Conservation (phyloP, 2,113 vertebrate species). For the Hassar affinis region DNA sequence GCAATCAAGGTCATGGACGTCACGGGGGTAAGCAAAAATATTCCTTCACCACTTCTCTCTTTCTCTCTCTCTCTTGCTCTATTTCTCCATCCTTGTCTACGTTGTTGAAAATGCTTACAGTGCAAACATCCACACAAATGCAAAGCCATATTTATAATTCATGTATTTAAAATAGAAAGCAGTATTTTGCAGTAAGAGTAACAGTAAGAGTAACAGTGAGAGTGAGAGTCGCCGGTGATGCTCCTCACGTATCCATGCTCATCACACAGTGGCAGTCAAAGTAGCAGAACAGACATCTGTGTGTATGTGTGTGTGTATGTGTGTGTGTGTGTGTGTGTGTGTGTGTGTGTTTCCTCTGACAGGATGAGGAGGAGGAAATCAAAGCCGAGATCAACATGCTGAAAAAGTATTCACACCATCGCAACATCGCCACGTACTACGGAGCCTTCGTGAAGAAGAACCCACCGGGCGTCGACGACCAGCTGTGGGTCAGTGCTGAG, state of each 20-base stretch:
- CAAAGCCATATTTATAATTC: neutral
- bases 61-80: neutral
- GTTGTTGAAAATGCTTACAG: neutral
- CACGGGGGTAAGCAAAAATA: slow-evolving; percentile 84
- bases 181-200: neutral
- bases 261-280: neutral
- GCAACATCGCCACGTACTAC: too few species aligned
- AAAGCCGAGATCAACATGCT: slow-evolving; percentile 99
- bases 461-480: slow-evolving; percentile 94
- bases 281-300: neutral
- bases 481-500: slow-evolving; percentile 83
- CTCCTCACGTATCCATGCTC: neutral
- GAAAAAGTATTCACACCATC: slow-evolving; percentile 97
- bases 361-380: slow-evolving; percentile 99
- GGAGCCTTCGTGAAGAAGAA: slow-evolving; percentile 99
- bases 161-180: neutral
- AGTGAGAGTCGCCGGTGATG: neutral
- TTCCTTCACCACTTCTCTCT: too few species aligned
- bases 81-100: neutral
- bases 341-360: slow-evolving; percentile 54
- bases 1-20: slow-evolving; percentile 99
- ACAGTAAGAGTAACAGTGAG: neutral
- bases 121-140: neutral
- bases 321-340: too few species aligned
- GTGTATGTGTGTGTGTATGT: too few species aligned